Evolutionary conservation across 2,797 vertebrate species (phyloP), one percentile per base, ranked within the genome.

Genomic region (Oryzias sinensis): DNA sequence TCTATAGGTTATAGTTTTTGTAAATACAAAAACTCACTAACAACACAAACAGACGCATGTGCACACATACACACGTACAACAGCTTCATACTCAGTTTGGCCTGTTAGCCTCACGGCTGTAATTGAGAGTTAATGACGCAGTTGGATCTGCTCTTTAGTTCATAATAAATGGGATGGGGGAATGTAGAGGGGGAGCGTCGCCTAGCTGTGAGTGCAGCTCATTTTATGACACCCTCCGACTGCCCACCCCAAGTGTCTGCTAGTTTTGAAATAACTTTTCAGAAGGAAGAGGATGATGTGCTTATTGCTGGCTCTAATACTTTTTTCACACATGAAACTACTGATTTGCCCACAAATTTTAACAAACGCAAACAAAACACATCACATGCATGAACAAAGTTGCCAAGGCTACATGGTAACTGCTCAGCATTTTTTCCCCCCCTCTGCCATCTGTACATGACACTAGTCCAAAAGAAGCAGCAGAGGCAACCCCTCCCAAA

Each of bases 331-430:
- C 40, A 22, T 43, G 49, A 47, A 57, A 64, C 66, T 40, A 18
- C 25, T 68, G 27, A 6, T 50, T 40, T 15, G 11, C 56, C 51
- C 58, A 69, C 67, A 85, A 89, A 89, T 49, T 88, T 88, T 14
- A 51, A 67, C 57, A 73, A 69, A 55, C 63, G 56, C 47, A 90
- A 20, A 51, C 16, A 6, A 25, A 65, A 59, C 53, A 90, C 87
- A 15, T 83, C 85, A 92, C 91, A 65, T 48, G 17, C 85, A 86
- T 85, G 93, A 93, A 95, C 94, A 95, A 94, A 94, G 94, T 92
- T 17, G 25, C 63, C 78, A 57, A 79, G 76, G 88, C 80, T 76
- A 80, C 91, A 92, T 94, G 94, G 96, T 96, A 96, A 94, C 91
- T 85, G 83, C 65, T 77, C 85, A 87, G 86, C 88, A 14, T 83